These are phyloP conservation scores for Noctua fimbriata DNA, from an alignment of 2,888 invertebrate species.

Conservation along the genomic window DNA sequence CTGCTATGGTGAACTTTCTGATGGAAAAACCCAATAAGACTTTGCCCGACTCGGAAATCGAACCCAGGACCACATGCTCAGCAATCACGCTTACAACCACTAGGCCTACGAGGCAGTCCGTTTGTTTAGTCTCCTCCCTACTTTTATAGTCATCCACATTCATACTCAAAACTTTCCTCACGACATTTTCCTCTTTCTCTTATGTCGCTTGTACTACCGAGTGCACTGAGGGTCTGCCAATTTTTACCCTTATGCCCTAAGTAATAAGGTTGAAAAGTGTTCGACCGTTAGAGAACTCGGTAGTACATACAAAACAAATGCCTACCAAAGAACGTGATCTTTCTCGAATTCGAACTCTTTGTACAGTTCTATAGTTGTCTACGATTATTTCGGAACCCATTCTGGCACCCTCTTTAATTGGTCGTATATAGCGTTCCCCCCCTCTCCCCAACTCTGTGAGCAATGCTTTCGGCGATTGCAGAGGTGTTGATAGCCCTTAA, in stretches of 20 bases:
- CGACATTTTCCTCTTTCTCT: background rate
- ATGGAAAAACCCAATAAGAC: no score
- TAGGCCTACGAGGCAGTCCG: no score
- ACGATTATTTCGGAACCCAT: slow-evolving; percentile 43
- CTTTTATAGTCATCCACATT: background rate
- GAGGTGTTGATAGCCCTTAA: slow-evolving; percentile 53
- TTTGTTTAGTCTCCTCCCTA: no score
- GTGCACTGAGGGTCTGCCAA: no score
- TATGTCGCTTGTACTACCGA: background rate
- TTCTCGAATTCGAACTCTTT: slow-evolving; percentile 19
- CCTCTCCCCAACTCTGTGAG: slow-evolving; percentile 24
- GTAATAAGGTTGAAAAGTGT: no score
- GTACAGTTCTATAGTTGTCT: slow-evolving; percentile 26
- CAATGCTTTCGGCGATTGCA: slow-evolving; percentile 34
- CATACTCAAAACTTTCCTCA: background rate
- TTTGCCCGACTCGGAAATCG: no score
- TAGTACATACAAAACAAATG: slow-evolving; percentile 12
- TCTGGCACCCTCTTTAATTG: slow-evolving; percentile 55
- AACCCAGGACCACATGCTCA: no score
- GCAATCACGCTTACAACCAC: no score
- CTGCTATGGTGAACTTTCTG: no score
- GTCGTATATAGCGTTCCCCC: slow-evolving; percentile 43
- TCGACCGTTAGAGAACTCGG: no score
- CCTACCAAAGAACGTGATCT: slow-evolving; percentile 12
- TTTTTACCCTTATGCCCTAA: no score